Evolutionary conservation across 2,113 vertebrate species (phyloP), one percentile per base, ranked within the genome.

Genomic region (Ramphastos sulfuratus): DNA sequence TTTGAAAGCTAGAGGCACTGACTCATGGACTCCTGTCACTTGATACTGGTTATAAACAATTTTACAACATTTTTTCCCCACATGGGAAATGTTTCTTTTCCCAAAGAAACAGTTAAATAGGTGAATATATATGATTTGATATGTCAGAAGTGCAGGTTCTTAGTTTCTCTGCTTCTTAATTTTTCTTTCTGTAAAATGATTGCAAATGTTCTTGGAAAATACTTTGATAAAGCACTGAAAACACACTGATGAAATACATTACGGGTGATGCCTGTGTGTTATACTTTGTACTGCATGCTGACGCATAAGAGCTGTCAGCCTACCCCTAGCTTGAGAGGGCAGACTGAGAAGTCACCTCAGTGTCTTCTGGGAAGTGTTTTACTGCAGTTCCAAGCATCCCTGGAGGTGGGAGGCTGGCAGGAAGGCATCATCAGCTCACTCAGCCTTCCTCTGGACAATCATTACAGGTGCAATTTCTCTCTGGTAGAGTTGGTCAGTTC

Each of bases 201-300:
- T 69, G 42, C 7, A 35, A 63, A 85, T 4, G 21, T 82, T n/a
- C 25, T 85, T 56, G 18, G 27, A 82, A 50, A 82, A 71, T 20
- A 54, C 12, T 70, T 85, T 6, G 31, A 31, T 69, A 73, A 55
- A 25, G 9, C 9, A 13, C 15, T 46, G 70, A 63, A 85, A 58
- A 37, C 11, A 25, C 2, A 6, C 17, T 42, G n/a, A 39, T 69
- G 55, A 74, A 70, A 71, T 58, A 15, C 64, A 12, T 44, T 7
- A 17, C 14, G 3, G 0, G 7, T 30, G 21, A 73, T 80, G 55
- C 15, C 50, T 58, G 8, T 0, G 2, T 39, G 7, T 65, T 65
- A 30, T 31, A 12, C 20, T 67, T 58, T 61, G 60, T 9, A 73
- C 44, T 50, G 17, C 15, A 19, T 7, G 12, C 14, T 21, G 27